Conservation (phyloP, 2,888 invertebrate genomes). For the Xestia rhomboidea region DNA sequence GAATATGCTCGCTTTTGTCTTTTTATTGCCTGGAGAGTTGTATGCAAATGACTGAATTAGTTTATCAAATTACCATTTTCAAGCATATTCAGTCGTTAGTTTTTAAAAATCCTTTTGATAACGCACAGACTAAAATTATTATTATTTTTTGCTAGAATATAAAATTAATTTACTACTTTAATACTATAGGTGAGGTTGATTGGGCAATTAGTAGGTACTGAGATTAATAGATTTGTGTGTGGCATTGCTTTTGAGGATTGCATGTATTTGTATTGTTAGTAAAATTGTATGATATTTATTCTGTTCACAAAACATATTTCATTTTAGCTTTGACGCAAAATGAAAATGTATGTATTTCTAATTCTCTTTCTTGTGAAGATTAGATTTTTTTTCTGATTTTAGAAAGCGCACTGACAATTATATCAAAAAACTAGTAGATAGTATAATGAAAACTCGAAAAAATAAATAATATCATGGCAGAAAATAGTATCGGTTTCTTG, state of each 20-base stretch:
- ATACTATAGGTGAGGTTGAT: slow-evolving; percentile 14
- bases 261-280: background rate
- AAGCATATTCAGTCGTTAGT: slow-evolving; percentile 21
- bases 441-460: too few species aligned
- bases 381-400: background rate
- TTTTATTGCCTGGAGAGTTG: slow-evolving; percentile 46
- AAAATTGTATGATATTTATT: background rate
- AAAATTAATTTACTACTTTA: slow-evolving; percentile 29
- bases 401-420: background rate
- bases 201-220: background rate
- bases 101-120: slow-evolving; percentile 23
- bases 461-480: too few species aligned
- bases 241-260: background rate
- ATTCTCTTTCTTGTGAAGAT: background rate
- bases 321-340: background rate
- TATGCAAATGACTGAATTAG: slow-evolving; percentile 59
- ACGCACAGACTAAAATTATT: slow-evolving; percentile 4
- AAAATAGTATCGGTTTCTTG: background rate
- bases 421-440: too few species aligned
- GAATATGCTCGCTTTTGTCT: slow-evolving; percentile 26
- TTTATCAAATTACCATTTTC: slow-evolving; percentile 58
- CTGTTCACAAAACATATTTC: background rate
- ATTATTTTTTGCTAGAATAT: slow-evolving; percentile 30
- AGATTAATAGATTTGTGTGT: slow-evolving; percentile 6
- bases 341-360: background rate